These are phyloP conservation scores for Gari tellinella DNA, from an alignment of 2,888 invertebrate genomes.

Conservation along the genomic window DNA sequence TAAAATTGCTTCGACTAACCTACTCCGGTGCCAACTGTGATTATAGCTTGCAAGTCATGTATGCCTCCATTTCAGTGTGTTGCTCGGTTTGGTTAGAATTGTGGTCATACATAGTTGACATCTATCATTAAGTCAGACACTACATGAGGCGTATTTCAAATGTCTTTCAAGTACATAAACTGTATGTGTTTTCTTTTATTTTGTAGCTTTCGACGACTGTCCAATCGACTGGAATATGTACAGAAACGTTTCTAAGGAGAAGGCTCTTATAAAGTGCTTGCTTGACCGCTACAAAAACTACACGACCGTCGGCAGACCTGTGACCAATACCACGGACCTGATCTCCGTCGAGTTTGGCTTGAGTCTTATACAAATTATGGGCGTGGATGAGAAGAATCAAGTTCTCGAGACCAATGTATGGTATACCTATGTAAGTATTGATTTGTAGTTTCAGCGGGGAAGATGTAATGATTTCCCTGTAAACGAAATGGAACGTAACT, in stretches of 20 bases:
- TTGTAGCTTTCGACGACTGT: slow-evolving; percentile 49
- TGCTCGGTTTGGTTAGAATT: no score
- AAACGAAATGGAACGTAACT: no score
- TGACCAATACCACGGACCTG: slow-evolving; percentile 72
- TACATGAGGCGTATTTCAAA: no score
- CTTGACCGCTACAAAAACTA: slow-evolving; percentile 74
- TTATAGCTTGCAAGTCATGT: no score
- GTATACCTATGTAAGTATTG: slow-evolving; percentile 76
- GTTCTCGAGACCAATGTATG: slow-evolving; percentile 77
- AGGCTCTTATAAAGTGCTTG: slow-evolving; percentile 79
- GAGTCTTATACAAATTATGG: slow-evolving; percentile 76
- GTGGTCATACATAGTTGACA: no score
- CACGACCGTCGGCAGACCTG: slow-evolving; percentile 76
- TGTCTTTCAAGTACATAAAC: no score
- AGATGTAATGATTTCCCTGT: no score
- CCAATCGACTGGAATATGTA: slow-evolving; percentile 54
- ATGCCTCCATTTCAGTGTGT: no score
- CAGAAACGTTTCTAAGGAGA: slow-evolving; percentile 78
- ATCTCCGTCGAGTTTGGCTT: slow-evolving; percentile 76
- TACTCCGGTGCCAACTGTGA: no score
- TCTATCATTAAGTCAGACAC: no score
- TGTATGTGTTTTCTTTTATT: neutral
- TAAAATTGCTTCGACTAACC: no score
- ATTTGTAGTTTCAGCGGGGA: no score
- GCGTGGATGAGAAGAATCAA: slow-evolving; percentile 79